Conservation (phyloP, 1,140 invertebrate species). For the Euura lappo region DNA sequence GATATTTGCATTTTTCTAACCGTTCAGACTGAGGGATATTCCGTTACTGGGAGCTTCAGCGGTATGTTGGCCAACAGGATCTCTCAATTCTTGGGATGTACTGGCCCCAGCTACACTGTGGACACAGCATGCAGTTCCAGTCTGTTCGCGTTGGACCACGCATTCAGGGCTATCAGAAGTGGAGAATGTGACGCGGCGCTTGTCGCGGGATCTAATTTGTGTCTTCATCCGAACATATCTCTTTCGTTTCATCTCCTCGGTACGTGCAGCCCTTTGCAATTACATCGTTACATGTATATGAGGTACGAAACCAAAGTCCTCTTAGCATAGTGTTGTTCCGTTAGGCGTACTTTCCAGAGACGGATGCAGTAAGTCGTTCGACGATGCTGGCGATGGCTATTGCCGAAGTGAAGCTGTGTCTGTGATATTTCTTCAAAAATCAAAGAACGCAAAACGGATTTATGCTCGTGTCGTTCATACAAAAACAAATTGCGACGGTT, state of each 20-base stretch:
- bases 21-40: too few species aligned
- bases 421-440: constrained; percentile 78
- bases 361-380: constrained; percentile 42
- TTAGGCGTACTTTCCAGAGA: constrained; percentile 8
- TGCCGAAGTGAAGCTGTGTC: constrained; percentile 74
- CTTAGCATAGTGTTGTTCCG: not conserved
- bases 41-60: constrained; percentile 64
- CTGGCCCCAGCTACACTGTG: constrained; percentile 81
- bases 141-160: constrained; percentile 83
- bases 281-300: not conserved
- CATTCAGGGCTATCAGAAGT: constrained; percentile 75
- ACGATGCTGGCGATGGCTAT: constrained; percentile 75
- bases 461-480: constrained; percentile 70
- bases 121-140: constrained; percentile 94
- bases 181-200: constrained; percentile 87
- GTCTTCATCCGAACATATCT: constrained; percentile 83
- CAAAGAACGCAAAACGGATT: constrained; percentile 72
- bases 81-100: constrained; percentile 75
- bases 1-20: too few species aligned
- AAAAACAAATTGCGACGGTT: constrained; percentile 75
- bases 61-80: constrained; percentile 92
- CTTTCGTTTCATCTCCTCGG: constrained; percentile 74
- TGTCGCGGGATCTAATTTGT: constrained; percentile 83
- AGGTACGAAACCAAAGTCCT: not conserved
- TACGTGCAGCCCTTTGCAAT: constrained; percentile 21